These are phyloP conservation scores for Betta splendens DNA, from an alignment of 2,797 vertebrate genomes.

Conservation along the genomic window DNA sequence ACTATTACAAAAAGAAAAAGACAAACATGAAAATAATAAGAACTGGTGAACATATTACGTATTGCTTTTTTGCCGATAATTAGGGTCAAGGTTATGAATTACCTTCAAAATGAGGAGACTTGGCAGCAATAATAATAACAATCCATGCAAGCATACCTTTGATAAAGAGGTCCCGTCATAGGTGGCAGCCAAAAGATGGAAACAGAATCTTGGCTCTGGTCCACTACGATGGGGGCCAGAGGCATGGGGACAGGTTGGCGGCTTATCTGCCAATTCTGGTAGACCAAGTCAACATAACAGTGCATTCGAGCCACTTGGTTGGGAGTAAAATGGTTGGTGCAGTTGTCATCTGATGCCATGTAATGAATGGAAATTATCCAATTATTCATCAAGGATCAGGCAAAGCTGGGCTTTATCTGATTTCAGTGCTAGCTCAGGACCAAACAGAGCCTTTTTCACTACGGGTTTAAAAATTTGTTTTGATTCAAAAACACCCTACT, in stretches of 20 bases:
- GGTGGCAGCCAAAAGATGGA: conserved; percentile 92
- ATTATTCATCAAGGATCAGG: conserved; percentile 5
- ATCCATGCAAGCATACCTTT: conserved; percentile 82
- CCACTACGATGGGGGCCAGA: conserved; percentile 86
- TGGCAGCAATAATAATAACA: not conserved
- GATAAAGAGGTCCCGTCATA: conserved; percentile 86
- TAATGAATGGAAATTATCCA: conserved; percentile 9
- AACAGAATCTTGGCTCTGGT: conserved; percentile 84
- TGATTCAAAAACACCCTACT: no score
- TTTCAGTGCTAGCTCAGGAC: not conserved
- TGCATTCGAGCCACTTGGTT: conserved; percentile 98
- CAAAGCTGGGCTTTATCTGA: conserved; percentile 1
- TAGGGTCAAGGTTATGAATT: not conserved
- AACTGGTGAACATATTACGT: no score
- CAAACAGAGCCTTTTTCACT: no score
- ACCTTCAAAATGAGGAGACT: not conserved
- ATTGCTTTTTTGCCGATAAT: not conserved
- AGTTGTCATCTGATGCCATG: conserved; percentile 88
- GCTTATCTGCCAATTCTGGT: conserved; percentile 89
- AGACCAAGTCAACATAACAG: conserved; percentile 94
- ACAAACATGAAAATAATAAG: not conserved
- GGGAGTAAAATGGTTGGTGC: conserved; percentile 94
- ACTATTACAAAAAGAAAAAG: conserved; percentile 18
- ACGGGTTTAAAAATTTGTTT: no score
- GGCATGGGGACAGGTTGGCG: conserved; percentile 85